Percentiles rank a stretch among this genome's conserved stretches.
These are phyloP conservation scores for Hydrocynus forskahlii DNA, from an alignment of 2,797 vertebrate genomes.

Conservation along the genomic window DNA sequence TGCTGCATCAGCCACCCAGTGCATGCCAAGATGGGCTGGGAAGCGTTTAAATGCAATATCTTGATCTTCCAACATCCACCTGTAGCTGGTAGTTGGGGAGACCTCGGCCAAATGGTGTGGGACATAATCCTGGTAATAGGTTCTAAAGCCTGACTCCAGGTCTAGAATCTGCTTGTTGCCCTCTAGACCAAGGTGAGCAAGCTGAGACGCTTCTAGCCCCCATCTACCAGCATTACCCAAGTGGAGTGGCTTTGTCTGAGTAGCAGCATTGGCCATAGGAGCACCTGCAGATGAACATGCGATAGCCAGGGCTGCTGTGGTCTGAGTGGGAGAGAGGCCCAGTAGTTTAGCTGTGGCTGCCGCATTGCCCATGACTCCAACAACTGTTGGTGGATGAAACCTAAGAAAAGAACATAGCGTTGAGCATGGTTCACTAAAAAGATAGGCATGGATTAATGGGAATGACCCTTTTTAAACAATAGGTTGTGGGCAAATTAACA, in stretches of 20 bases:
- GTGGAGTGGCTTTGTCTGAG: conserved; percentile 92
- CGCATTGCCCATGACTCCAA: conserved; percentile 91
- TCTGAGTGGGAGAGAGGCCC: conserved; percentile 77
- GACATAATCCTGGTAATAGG: conserved; percentile 87
- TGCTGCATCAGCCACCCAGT: conserved; percentile 90
- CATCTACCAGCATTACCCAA: conserved; percentile 85
- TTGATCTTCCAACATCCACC: conserved; percentile 89
- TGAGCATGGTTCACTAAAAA: neutral
- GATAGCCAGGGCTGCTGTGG: conserved; percentile 85
- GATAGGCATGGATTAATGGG: neutral
- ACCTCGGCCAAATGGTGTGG: conserved; percentile 74
- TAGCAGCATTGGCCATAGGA: conserved; percentile 91
- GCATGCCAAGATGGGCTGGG: conserved; percentile 90
- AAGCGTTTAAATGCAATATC: conserved; percentile 89
- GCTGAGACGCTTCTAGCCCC: conserved; percentile 87
- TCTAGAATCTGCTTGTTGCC: conserved; percentile 88
- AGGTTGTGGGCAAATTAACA: neutral
- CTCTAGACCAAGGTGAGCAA: conserved; percentile 85
- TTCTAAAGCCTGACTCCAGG: conserved; percentile 82
- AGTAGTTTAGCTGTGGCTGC: conserved; percentile 89
- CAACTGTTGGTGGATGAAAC: conserved; percentile 92
- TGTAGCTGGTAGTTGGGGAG: conserved; percentile 70
- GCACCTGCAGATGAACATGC: conserved; percentile 91
- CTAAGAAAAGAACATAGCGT: conserved; percentile 66
- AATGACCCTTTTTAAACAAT: neutral